These are phyloP conservation scores for Oligia fasciuncula DNA, from an alignment of 2,888 invertebrate genomes.

Conservation along the genomic window DNA sequence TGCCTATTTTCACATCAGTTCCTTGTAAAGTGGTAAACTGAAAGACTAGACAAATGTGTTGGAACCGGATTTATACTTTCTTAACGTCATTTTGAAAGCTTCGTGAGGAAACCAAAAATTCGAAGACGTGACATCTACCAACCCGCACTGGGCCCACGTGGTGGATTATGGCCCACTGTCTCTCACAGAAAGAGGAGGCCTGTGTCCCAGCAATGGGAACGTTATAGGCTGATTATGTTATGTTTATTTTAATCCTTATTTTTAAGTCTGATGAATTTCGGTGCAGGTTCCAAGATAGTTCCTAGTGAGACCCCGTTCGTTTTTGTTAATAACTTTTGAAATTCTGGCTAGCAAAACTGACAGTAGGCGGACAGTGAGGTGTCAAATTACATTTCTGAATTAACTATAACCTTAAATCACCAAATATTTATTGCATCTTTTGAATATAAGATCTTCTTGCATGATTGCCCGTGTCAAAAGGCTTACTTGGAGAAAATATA, in stretches of 20 bases:
- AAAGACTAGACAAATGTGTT: slow-evolving; percentile 10
- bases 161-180: no score
- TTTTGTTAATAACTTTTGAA: neutral
- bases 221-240: no score
- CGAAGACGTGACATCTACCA: no score
- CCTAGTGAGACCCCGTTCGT: neutral
- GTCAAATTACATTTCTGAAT: neutral
- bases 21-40: slow-evolving; percentile 5
- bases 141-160: no score
- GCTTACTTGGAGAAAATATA: neutral
- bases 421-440: neutral
- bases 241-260: neutral
- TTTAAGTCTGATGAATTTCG: neutral
- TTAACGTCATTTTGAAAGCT: neutral
- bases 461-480: slow-evolving; percentile 7
- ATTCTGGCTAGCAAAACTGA: neutral
- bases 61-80: slow-evolving; percentile 21
- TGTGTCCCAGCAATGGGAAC: no score
- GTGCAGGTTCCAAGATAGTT: slow-evolving; percentile 10
- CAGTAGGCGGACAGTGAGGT: no score
- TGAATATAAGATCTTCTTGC: neutral
- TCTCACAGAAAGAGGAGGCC: no score
- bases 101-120: no score
- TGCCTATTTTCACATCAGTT: slow-evolving; percentile 47
- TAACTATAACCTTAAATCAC: neutral